Base-by-base conservation (phyloP, 2,888 invertebrate genomes). In the Epinotia brunnichana region DNA sequence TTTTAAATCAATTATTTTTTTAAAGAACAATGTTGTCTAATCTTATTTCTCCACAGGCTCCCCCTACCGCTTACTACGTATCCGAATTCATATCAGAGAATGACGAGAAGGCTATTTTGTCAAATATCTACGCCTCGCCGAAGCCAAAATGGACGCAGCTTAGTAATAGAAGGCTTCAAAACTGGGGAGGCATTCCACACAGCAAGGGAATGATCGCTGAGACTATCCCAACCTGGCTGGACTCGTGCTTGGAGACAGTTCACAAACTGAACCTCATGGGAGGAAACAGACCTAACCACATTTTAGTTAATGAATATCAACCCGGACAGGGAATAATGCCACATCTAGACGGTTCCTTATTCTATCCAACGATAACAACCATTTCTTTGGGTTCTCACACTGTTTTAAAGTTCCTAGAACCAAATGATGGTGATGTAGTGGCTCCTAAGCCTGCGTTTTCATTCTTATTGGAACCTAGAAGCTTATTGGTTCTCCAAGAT, bases 301-400 rank as follows among this genome's bases (percentile, higher is more conserved):
- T 99, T 1, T 92, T 99, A 48, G 95, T 99, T 0, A 99, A 99
- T 93, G 99, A 99, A 89, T 99, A 99, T 90, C 87, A 95, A 75
- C 94, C 98, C 0, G 97, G 98, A 0, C 98, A 99, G 91, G 99
- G 99, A 15, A 99, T 99, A 75, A 97, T 99, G 97, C 97, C 99
- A 2, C 99, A 99, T 91, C 95, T 97, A 29, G 99, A 99, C 91
- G 99, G 99, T 0, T 97, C 98, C 0, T 90, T 99, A 17, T 99
- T 99, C 87, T 96, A 96, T 87, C 99, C 99, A 0, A 96, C 96
- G 15, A 97, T 99, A 70, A 96, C 98, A 19, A 99, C 99, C 0
- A 96, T 99, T 73, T 97, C 96, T 62, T 95, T 98, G 79, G 98
- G 98, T 0, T 97, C 98, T 0, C 97, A 98, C 85, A 97, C 97